Evolutionary conservation across 2,113 vertebrate species (phyloP), one percentile per base, ranked within the genome.

Genomic region (Girardinichthys multiradiatus): DNA sequence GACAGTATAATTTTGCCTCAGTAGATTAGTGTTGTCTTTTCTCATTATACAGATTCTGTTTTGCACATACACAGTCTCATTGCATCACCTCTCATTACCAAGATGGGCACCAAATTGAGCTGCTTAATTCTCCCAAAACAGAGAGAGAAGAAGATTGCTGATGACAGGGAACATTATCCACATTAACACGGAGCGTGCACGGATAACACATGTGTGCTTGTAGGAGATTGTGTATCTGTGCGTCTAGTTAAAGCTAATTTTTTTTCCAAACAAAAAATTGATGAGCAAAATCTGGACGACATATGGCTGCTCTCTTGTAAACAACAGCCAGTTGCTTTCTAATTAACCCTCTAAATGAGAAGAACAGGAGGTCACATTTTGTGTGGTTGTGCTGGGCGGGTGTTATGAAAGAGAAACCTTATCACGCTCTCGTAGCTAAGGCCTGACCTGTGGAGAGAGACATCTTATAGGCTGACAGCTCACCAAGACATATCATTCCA

Each of bases 321-420:
- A 87, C 92, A 86, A 83, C 90, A 86, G 87, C 86, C 87, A 83
- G 88, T 91, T 89, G 91, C 88, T 79, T 92, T 93, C 91, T 94
- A 93, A 94, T 95, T 94, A 86, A 92, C 92, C 90, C 88, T 69
- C 85, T 87, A 86, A 80, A 94, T 93, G 89, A 92, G 86, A 69
- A 37, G 72, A 91, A 89, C 87, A 88, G 88, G 87, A 89, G 90
- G 88, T 82, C 74, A 84, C 82, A 74, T 79, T 74, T 86, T 91
- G 89, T 90, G 93, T 88, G 92, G 84, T 81, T 31, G 64, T 85
- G 64, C 70, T 57, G 45, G 64, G 62, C 76, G 67, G 1, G 72
- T 4, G 12, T 63, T 66, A 7, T 27, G 64, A 68, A 61, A 83
- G 33, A 51, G 68, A 67, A 88, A 79, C 74, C 79, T 69, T 70